Percentiles rank a stretch among this genome's conserved stretches.
Evolutionary conservation across 1,140 invertebrate species (phyloP).

Genomic region (Orchestia grillus): DNA sequence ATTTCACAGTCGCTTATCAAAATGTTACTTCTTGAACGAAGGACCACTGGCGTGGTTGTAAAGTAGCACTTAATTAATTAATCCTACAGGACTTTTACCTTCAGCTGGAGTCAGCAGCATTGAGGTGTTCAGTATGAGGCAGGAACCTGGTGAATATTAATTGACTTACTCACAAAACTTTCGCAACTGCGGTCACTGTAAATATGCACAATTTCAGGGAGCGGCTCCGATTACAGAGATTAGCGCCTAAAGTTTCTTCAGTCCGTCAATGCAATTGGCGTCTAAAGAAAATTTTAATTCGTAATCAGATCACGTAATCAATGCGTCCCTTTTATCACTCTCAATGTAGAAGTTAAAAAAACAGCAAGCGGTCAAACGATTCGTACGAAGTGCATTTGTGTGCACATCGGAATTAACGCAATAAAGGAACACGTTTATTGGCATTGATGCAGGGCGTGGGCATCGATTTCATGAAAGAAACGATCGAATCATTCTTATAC

Average conservation of each 20-base stretch:
- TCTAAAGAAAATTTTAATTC: background rate
- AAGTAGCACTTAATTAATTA: background rate
- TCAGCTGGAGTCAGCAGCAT: background rate
- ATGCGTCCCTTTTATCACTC: background rate
- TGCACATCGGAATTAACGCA: background rate
- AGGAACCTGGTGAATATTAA: background rate
- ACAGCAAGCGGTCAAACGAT: background rate
- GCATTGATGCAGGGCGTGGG: background rate
- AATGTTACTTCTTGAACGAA: background rate
- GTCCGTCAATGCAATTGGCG: background rate
- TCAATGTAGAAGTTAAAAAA: background rate
- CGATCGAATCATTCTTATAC: background rate
- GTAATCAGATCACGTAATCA: background rate
- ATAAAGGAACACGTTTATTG: background rate
- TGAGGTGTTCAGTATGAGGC: background rate
- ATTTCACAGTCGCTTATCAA: background rate
- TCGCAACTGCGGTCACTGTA: background rate
- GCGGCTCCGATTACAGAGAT: background rate
- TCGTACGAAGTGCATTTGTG: background rate
- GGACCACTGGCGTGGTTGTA: background rate
- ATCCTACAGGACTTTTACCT: background rate
- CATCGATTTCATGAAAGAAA: slow-evolving; percentile 9
- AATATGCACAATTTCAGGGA: background rate
- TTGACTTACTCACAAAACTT: background rate
- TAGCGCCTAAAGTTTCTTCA: background rate